Base-by-base conservation (phyloP, 35 echinoderm and acorn worm species). In the Lytechinus pictus region DNA sequence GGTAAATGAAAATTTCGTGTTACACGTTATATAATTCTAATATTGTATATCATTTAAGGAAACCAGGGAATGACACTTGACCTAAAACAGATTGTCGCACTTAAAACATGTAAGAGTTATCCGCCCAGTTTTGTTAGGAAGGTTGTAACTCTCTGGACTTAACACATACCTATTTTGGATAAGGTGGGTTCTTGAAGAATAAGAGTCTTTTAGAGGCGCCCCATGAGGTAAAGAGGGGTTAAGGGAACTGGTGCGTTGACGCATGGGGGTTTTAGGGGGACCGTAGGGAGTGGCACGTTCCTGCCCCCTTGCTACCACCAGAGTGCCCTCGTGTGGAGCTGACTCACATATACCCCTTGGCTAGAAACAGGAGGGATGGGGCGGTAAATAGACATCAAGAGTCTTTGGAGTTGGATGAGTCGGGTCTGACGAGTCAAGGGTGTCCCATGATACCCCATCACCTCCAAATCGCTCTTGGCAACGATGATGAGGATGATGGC, bases 321-420 rank as follows among this genome's bases (percentile, higher is more conserved):
- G 52, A 90, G 88, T 51, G 88, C 44, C 88, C 88, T 90, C 88
- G 88, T 90, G 88, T 21, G 10, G 28, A 52, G 28, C 88, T 90
- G 88, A 90, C 88, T 90, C 88, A 90, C 88, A 27, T 90, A 44
- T 44, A 90, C 29, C 88, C 88, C 27, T 54, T 12, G 52, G 88
- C 66, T 79, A 79, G 66, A 79, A 79, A 79, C 66, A 6, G 66
- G 66, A 4, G 66, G 66, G 21, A 79, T 79, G 66, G 66, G 66
- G 66, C 66, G 66, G 66, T 16, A 79, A 79, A 79, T 79, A 79
- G 66, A 24, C 66, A 79, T 79, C 66, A 79, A 79, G 66, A 79
- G 66, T 16, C n/a, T 79, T 19, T 79, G 66, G 66, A 79, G 66
- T 79, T 16, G n/a, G 66, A 79, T 79, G 66, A 79, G 66, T 79